phyloP scores from a whole-genome alignment of 1,140 invertebrate genomes.

The Calycopis cecrops region DNA sequence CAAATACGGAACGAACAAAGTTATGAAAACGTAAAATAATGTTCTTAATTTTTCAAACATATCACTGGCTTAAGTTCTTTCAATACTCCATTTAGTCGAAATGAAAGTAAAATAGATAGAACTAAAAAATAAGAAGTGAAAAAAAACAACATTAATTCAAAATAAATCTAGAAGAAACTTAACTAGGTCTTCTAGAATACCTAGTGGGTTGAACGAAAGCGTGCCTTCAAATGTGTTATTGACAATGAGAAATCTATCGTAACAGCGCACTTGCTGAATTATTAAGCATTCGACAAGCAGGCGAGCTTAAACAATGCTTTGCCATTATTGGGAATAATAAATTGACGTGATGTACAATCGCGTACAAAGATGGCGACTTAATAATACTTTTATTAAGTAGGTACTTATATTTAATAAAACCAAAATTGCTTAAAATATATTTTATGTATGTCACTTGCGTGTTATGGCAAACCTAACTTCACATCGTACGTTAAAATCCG shows the following conservation, averaged over 20 bases:
- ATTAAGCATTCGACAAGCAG: slow-evolving; percentile 19
- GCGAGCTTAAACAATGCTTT: slow-evolving; percentile 26
- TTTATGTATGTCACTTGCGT: too few species aligned
- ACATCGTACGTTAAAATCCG: too few species aligned
- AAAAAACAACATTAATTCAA: neutral
- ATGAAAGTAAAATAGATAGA: too few species aligned
- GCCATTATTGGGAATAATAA: slow-evolving; percentile 19
- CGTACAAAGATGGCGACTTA: neutral
- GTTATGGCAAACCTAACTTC: too few species aligned
- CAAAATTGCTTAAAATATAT: too few species aligned
- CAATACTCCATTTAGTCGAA: too few species aligned
- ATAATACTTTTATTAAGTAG: too few species aligned
- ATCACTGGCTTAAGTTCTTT: neutral
- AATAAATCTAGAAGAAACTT: neutral
- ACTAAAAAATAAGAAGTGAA: too few species aligned
- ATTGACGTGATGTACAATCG: slow-evolving; percentile 14
- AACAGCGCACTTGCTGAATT: slow-evolving; percentile 17
- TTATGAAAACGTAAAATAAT: slow-evolving; percentile 52
- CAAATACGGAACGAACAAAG: slow-evolving; percentile 54
- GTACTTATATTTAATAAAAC: too few species aligned
- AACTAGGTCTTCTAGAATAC: neutral
- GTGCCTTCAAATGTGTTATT: slow-evolving; percentile 3
- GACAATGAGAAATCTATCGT: slow-evolving; percentile 22
- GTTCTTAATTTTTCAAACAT: slow-evolving; percentile 63
- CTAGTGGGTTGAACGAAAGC: neutral